phyloP scores from a whole-genome alignment of 2,888 invertebrate genomes.

The Drosophila nigricruria region DNA sequence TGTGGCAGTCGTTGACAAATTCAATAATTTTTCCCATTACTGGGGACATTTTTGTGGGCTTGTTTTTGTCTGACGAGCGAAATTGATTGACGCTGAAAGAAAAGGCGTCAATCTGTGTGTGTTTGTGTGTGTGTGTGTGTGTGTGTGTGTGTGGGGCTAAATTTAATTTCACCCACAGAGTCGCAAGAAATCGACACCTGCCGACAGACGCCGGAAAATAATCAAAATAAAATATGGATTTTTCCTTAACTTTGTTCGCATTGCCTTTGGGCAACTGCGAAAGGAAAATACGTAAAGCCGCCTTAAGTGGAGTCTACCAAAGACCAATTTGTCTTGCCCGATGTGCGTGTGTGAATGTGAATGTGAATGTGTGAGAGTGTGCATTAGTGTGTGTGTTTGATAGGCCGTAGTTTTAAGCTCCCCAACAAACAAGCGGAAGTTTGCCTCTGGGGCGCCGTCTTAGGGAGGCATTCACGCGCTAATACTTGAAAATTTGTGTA shows the following conservation, averaged over 20 bases:
- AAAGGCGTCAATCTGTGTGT: slow-evolving; percentile 39
- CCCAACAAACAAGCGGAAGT: slow-evolving; percentile 75
- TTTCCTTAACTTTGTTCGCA: slow-evolving; percentile 57
- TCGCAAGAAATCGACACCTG: slow-evolving; percentile 71
- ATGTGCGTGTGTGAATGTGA: slow-evolving; percentile 23
- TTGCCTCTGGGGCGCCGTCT: slow-evolving; percentile 32
- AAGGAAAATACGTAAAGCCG: slow-evolving; percentile 42
- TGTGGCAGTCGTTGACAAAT: slow-evolving; percentile 82
- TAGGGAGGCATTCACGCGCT: slow-evolving; percentile 26
- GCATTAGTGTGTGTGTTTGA: slow-evolving; percentile 24
- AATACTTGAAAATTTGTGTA: slow-evolving; percentile 76
- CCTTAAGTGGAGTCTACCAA: slow-evolving; percentile 73
- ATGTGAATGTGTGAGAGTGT: slow-evolving; percentile 7
- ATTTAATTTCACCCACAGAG: slow-evolving; percentile 66
- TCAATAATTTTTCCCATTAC: slow-evolving; percentile 84
- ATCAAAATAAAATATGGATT: slow-evolving; percentile 79
- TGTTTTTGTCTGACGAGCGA: slow-evolving; percentile 73
- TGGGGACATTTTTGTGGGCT: slow-evolving; percentile 64
- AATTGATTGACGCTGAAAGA: slow-evolving; percentile 74
- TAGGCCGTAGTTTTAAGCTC: slow-evolving; percentile 70
- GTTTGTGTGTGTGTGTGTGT: slow-evolving; percentile 15
- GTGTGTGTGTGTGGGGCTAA: slow-evolving; percentile 36
- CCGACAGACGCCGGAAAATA: slow-evolving; percentile 73
- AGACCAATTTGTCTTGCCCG: slow-evolving; percentile 77
- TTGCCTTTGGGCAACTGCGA: slow-evolving; percentile 13